Evolutionary conservation across 2,113 vertebrate species (phyloP), one percentile per base, ranked within the genome.

Genomic region (Sinocyclocheilus anophthalmus): DNA sequence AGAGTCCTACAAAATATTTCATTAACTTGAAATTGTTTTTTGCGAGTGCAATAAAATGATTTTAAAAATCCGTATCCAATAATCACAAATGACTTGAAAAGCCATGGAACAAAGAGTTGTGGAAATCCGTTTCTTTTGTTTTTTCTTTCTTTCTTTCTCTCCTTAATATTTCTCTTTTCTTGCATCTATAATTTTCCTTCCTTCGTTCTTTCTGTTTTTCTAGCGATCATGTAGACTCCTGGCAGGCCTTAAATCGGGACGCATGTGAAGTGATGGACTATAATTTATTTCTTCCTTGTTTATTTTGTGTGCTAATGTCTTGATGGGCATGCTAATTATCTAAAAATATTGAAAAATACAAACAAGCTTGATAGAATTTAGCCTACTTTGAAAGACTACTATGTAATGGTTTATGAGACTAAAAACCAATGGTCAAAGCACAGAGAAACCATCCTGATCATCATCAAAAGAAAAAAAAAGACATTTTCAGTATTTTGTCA

Each of bases 251-350:
- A 85, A 87, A 77, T 59, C 13, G 55, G 80, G 22, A 42, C 65
- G 84, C 89, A 88, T 87, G 89, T 87, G 63, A 78, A 81, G 83
- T 84, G 63, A 85, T 73, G 69, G 30, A 39, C 59, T 73, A 16
- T 53, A 76, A 83, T 86, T 84, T 63, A 53, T 85, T 87, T 85
- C 3, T 37, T 70, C 80, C 24, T 80, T 83, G 9, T 84, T 84
- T 42, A 50, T 59, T 86, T 84, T 45, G n/a, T 81, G 81, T 88
- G 78, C 72, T 84, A 24, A 39, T 88, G 83, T 90, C 73, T 90
- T 69, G 67, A 88, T 90, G 87, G 87, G 87, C 89, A 90, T 90
- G 89, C 84, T 86, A 55, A 59, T 90, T 85, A 39, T 76, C 82
- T 77, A 77, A 84, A 87, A 87, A 76, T 53, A 55, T 77, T 83